Evolutionary conservation across 1,140 invertebrate genomes (phyloP), one percentile per base, ranked within the genome.

Genomic region (Gonioctena quinquepunctata): DNA sequence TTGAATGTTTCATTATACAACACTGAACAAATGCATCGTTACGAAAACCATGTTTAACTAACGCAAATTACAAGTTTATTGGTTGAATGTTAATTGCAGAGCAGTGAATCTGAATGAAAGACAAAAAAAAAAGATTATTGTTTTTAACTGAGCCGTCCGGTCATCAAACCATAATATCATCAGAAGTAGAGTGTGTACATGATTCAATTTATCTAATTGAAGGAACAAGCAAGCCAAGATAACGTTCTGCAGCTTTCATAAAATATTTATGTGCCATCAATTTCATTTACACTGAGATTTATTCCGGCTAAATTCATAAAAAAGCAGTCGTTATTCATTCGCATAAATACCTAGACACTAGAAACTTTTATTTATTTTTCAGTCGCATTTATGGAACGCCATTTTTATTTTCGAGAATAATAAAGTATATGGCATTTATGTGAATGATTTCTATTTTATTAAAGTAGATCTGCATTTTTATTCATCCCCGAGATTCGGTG

Each of bases 311-410:
- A 70, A 65, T 70, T 71, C 57, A 66, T 57, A 54, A 76, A 76
- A 76, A 64, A 66, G 69, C 54, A 57, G 68, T 65, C 66, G 72
- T 72, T 69, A 69, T 72, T 76, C 72, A 76, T 71, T 72, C 75
- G 75, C 66, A 76, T 76, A 76, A 76, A 76, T 76, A 76, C 75
- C 70, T 71, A 74, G 68, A 52, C 75, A 76, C 75, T 76, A 42
- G 72, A 62, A 63, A 50, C 54, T 72, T 71, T 71, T 73, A 69
- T 74, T 74, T 73, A 70, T 73, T 75, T 66, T 65, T 64, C 57
- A 33, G 63, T n/a, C 68, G 28, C 33, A 72, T 73, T 76, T 76
- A 71, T 66, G 69, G 64, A 69, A 74, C 26, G 72, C 68, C 65
- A 70, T 69, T 64, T 73, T 76, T 74, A 74, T 74, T 76, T 76